These are phyloP conservation scores for Napeogenes sylphis DNA, from an alignment of 2,888 invertebrate genomes.

Conservation along the genomic window DNA sequence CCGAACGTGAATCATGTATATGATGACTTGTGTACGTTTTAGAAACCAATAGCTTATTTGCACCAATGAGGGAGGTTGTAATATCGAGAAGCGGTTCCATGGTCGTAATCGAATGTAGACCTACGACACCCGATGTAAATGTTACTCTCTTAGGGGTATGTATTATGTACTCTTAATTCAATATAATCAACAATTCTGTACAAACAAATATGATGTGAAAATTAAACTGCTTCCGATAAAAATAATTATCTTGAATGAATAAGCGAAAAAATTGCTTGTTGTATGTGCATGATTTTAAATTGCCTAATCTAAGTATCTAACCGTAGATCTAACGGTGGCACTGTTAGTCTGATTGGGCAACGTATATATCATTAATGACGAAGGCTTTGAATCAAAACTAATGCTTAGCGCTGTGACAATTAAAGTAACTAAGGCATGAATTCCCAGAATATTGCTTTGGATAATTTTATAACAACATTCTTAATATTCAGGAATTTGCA, in stretches of 20 bases:
- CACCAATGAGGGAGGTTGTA: conserved; percentile 62
- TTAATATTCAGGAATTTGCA: conserved; percentile 66
- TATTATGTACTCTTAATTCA: conserved; percentile 39
- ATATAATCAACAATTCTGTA: conserved; percentile 1
- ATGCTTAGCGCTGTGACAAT: conserved; percentile 54
- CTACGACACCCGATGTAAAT: conserved; percentile 64
- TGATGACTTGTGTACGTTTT: conserved; percentile 49
- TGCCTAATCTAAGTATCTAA: conserved; percentile 20
- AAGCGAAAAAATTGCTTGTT: conserved; percentile 41
- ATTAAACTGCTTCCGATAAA: conserved; percentile 21
- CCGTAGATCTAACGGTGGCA: background rate
- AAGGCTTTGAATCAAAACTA: conserved; percentile 43
- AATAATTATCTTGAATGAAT: conserved; percentile 10
- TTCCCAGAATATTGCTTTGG: conserved; percentile 35
- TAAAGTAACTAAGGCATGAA: conserved; percentile 52
- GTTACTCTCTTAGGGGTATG: conserved; percentile 61
- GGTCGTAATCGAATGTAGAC: conserved; percentile 68
- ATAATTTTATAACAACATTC: conserved; percentile 51
- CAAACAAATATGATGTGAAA: conserved; percentile 8
- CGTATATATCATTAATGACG: conserved; percentile 36
- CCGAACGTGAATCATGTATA: conserved; percentile 9
- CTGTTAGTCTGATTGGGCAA: conserved; percentile 21
- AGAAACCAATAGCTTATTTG: conserved; percentile 62
- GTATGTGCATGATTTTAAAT: conserved; percentile 47
- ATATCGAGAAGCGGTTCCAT: conserved; percentile 47